Base-by-base conservation (phyloP, 64 coral and sea anemone species). In the Stylophora pistillata region DNA sequence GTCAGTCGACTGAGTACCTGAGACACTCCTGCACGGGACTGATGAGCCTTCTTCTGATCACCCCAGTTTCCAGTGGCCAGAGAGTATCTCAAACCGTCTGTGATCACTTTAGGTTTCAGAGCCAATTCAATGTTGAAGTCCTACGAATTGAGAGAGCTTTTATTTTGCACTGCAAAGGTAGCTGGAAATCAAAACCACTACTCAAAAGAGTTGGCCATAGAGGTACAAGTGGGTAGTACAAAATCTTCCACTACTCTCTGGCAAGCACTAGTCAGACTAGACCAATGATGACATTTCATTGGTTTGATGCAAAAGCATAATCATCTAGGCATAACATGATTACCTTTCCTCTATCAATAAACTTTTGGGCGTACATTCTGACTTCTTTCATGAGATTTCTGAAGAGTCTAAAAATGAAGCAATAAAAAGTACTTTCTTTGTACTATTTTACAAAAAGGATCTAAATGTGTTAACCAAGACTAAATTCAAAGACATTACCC, bases 351-450 rank as follows among this genome's bases (percentile, higher is more conserved):
- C 91, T 90, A 62, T 99, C 97, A 85, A 99, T 99, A 63, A 99
- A 99, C 29, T 99, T 99, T 47, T 99, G 97, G 25, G 97, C 97
- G 88, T 99, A 99, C 74, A 99, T 94, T 90, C 93, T 82, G 23
- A 99, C 97, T 93, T 99, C 97, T 79, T 99, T 99, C 97, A 99
- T 99, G 15, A 99, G 82, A 70, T 99, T 99, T 88, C 97, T 89
- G 30, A 99, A 99, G 14, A 99, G 76, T 57, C 96, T 98, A 23
- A 66, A 81, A 9, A 31, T 21, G 77, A 90, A 56, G 86, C 17
- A 34, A 71, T 16, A 90, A 20, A 34, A 6, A 7, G 79, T 26
- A 20, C 12, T 47, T 28, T 64, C 9, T 17, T 27, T 30, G 10
- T n/a, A 70, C 0, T 76, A 58, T 31, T 88, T 18, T 59, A 47